Evolutionary conservation across 1,140 invertebrate species (phyloP).

Genomic region (Drosophila truncata): DNA sequence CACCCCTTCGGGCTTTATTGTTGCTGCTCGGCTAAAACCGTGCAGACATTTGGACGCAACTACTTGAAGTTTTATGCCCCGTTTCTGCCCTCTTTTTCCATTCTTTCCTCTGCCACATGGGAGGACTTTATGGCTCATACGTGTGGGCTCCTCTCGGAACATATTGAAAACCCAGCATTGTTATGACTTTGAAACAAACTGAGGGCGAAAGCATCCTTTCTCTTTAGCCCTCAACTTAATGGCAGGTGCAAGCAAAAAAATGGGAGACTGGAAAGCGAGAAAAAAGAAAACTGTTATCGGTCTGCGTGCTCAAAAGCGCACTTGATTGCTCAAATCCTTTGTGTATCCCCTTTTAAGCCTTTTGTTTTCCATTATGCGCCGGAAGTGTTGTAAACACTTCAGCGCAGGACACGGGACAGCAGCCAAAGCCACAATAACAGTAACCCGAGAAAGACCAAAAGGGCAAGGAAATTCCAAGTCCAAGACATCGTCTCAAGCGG

Average conservation of each 20-base stretch:
- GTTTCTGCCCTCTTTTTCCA: conserved; percentile 38
- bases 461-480: conserved; percentile 41
- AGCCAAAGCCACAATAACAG: conserved; percentile 49
- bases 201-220: conserved; percentile 25
- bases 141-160: conserved; percentile 51
- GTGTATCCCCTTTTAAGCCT: conserved; percentile 82
- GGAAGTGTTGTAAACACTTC: conserved; percentile 83
- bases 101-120: conserved; percentile 14
- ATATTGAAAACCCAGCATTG: conserved; percentile 81
- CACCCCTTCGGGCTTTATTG: conserved; percentile 39
- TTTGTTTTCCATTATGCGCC: conserved; percentile 82
- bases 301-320: conserved; percentile 75
- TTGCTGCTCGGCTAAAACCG: conserved; percentile 62
- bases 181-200: conserved; percentile 72
- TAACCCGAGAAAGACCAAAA: conserved; percentile 42
- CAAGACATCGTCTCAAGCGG: conserved; percentile 48
- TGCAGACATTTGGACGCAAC: conserved; percentile 73
- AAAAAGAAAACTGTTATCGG: conserved; percentile 61
- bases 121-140: conserved; percentile 70
- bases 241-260: conserved; percentile 64
- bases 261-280: conserved; percentile 17
- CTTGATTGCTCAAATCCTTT: conserved; percentile 83
- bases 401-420: conserved; percentile 42
- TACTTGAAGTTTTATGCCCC: conserved; percentile 77
- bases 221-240: conserved; percentile 52